Evolutionary conservation across 2,113 vertebrate genomes (phyloP), one percentile per base, ranked within the genome.

Genomic region (Eretmochelys imbricata): DNA sequence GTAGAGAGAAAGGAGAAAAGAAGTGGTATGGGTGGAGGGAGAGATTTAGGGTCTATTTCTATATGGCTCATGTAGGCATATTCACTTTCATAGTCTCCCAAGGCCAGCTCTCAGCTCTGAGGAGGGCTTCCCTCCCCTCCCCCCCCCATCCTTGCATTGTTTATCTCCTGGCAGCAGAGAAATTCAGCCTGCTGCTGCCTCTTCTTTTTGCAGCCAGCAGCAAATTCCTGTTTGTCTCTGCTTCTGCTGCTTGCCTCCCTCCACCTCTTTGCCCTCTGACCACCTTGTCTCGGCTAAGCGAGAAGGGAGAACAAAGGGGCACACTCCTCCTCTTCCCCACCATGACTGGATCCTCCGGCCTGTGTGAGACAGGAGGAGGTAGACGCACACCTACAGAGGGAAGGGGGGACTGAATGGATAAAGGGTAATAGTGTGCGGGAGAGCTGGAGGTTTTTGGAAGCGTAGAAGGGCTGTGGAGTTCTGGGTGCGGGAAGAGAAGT

Each of bases 31-130:
- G 95, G 95, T 96, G 95, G 95, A 94, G 22, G 42, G 82, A 93
- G 91, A 90, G 80, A 95, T 93, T 97, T 92, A 84, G 84, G 93
- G 87, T 94, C 93, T 82, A 51, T 93, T 94, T 95, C 86, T 91
- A 79, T 96, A 95, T 86, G 89, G 96, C 96, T 96, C 93, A 89
- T n/a, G 31, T n/a, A 19, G 35, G 62, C 62, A 62, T 62, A 31
- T 27, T 31, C 57, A 62, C 27, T 62, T 62, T 14, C 27, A 29
- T 29, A 31, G 75, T 95, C 76, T 88, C 92, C 89, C 65, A 90
- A 91, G 89, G 88, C 93, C 92, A 90, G 86, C 85, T 96, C 95
- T 78, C 22, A 83, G 31, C 81, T 93, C 69, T 55, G 85, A 94
- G 79, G 24, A 89, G 57, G 57, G 27, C 10, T 62, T 90, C 95